A percentile compares a stretch with the other conserved stretches of the same genome.
These are phyloP conservation scores for Nephrotoma flavescens DNA, from an alignment of 2,888 invertebrate species.

Conservation along the genomic window DNA sequence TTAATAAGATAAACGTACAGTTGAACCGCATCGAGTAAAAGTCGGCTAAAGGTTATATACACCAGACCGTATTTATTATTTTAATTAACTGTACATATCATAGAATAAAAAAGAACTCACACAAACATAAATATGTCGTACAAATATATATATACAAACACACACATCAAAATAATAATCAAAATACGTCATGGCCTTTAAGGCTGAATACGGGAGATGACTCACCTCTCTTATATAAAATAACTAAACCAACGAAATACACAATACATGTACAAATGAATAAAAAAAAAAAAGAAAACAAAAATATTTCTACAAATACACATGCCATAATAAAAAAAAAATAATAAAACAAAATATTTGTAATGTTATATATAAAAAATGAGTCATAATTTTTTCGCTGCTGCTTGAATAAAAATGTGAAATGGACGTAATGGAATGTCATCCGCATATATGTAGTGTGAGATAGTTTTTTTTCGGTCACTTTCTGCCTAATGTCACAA, in stretches of 20 bases:
- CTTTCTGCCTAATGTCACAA: not conserved
- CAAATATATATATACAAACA: not conserved
- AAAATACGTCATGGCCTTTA: slow-evolving; percentile 4
- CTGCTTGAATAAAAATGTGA: not conserved
- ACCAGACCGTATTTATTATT: not conserved
- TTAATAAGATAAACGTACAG: not conserved
- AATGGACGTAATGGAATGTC: not conserved
- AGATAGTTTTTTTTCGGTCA: not conserved
- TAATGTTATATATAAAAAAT: not conserved
- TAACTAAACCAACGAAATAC: not conserved
- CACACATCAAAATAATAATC: not conserved
- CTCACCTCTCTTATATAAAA: not conserved
- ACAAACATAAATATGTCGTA: not conserved
- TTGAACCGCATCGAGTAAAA: not conserved
- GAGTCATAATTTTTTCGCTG: not conserved
- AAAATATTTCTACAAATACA: not conserved
- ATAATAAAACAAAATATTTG: not conserved
- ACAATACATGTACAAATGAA: not conserved
- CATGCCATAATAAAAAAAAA: not conserved
- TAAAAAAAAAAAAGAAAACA: not conserved
- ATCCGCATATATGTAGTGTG: not conserved
- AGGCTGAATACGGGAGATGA: not conserved
- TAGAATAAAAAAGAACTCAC: not conserved
- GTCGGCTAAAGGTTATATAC: not conserved
- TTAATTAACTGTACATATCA: not conserved